These are phyloP conservation scores for Eurosta solidaginis DNA, from an alignment of 1,140 invertebrate species.

Conservation along the genomic window DNA sequence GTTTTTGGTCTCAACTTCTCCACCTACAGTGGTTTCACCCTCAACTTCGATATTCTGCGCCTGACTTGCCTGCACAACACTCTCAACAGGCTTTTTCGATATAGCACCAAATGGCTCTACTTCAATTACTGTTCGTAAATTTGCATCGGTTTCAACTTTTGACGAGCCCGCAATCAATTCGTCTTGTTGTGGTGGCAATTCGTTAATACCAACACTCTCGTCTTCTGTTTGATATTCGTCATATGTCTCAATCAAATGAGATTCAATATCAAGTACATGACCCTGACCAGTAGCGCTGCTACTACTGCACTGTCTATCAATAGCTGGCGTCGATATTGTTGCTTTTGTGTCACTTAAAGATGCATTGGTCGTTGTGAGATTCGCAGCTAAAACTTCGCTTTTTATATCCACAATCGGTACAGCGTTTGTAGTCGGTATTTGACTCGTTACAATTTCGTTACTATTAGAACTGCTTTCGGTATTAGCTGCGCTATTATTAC, in stretches of 20 bases:
- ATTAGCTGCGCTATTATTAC: conserved; percentile 5
- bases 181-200: conserved; percentile 50
- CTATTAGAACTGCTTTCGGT: conserved; percentile 6
- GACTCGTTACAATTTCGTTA: conserved; percentile 13
- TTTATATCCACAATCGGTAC: neutral
- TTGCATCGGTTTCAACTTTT: conserved; percentile 45
- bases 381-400: neutral
- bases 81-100: conserved; percentile 46
- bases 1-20: neutral
- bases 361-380: neutral
- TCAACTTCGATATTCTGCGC: neutral
- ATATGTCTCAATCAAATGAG: conserved; percentile 55
- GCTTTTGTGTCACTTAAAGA: conserved; percentile 14
- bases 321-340: neutral
- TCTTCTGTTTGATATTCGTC: conserved; percentile 33
- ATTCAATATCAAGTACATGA: conserved; percentile 52
- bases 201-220: conserved; percentile 52
- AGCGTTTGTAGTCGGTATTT: neutral
- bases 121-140: conserved; percentile 46
- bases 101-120: conserved; percentile 50
- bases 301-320: conserved; percentile 39
- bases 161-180: conserved; percentile 50
- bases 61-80: neutral
- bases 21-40: neutral
- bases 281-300: conserved; percentile 9